Conservation (phyloP, 2,113 vertebrate genomes). For the Papio anubis region DNA sequence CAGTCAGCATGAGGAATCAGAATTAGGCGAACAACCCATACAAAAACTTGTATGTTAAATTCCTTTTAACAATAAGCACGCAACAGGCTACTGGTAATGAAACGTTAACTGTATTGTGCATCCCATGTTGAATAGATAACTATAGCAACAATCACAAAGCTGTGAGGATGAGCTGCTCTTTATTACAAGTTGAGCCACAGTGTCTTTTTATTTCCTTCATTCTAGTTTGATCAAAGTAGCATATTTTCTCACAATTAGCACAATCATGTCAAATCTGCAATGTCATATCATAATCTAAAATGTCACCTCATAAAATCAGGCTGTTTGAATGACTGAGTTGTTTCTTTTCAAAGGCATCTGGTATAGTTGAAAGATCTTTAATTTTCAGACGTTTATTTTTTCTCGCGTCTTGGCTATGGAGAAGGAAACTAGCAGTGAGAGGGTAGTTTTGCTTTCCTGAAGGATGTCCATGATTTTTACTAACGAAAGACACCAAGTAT, state of each 20-base stretch:
- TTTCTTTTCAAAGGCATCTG: slow-evolving; percentile 71
- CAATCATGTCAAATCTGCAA: slow-evolving; percentile 72
- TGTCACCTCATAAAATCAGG: slow-evolving; percentile 74
- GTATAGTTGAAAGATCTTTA: slow-evolving; percentile 57
- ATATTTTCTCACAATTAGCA: slow-evolving; percentile 78
- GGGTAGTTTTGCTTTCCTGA: not conserved
- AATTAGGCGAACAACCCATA: slow-evolving; percentile 82
- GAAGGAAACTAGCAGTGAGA: not conserved
- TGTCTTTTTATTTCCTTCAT: slow-evolving; percentile 64
- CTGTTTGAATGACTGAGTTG: slow-evolving; percentile 74
- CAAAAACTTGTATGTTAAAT: slow-evolving; percentile 77
- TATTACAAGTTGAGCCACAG: slow-evolving; percentile 67
- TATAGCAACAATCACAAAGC: slow-evolving; percentile 68
- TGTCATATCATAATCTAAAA: slow-evolving; percentile 72
- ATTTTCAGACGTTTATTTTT: not conserved
- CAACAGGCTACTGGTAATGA: slow-evolving; percentile 78
- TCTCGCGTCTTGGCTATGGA: not conserved
- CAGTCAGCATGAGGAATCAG: slow-evolving; percentile 77
- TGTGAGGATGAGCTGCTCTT: slow-evolving; percentile 56
- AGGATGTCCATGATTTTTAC: not conserved
- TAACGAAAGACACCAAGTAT: not conserved
- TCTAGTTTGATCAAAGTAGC: slow-evolving; percentile 71
- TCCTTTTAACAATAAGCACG: slow-evolving; percentile 71
- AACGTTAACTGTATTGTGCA: slow-evolving; percentile 58
- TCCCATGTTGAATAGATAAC: slow-evolving; percentile 72